Percentiles rank a stretch among this genome's conserved stretches.
Conservation (phyloP, 2,797 vertebrate genomes). For the Chelon labrosus region DNA sequence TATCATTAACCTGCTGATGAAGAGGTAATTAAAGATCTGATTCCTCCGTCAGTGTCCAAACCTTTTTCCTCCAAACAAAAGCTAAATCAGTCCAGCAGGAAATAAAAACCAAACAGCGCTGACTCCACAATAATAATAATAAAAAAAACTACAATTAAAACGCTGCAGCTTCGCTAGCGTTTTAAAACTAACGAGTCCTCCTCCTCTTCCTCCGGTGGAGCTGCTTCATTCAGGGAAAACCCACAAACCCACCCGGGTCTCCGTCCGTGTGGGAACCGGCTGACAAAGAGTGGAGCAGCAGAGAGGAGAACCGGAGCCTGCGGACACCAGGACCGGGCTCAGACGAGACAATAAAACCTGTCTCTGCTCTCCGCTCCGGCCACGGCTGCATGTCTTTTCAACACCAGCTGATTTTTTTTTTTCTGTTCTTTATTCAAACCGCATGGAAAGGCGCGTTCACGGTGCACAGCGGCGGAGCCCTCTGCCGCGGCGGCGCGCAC, state of each 20-base stretch:
- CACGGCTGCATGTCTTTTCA: conserved; percentile 37
- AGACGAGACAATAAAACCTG: conserved; percentile 17
- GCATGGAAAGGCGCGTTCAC: conserved; percentile 74
- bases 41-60: conserved; percentile 43
- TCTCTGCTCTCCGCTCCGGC: background rate
- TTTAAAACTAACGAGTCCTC: background rate
- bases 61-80: conserved; percentile 66
- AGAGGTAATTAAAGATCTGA: conserved; percentile 11
- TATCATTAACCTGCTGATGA: background rate
- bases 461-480: conserved; percentile 46
- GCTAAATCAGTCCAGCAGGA: conserved; percentile 35
- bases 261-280: conserved; percentile 30
- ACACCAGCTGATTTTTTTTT: conserved; percentile 35
- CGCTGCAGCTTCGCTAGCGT: background rate
- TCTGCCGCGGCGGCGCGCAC: conserved; percentile 63
- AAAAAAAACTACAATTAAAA: background rate
- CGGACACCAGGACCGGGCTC: conserved; percentile 35
- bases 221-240: conserved; percentile 46
- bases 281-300: conserved; percentile 68
- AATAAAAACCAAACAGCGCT: background rate
- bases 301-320: conserved; percentile 35
- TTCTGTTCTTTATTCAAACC: conserved; percentile 58
- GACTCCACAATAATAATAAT: background rate
- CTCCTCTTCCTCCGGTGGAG: background rate
- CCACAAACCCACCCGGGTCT: conserved; percentile 41